Evolutionary conservation across 1,140 invertebrate genomes (phyloP), one percentile per base, ranked within the genome.

Genomic region (Pentalonia nigronervosa): DNA sequence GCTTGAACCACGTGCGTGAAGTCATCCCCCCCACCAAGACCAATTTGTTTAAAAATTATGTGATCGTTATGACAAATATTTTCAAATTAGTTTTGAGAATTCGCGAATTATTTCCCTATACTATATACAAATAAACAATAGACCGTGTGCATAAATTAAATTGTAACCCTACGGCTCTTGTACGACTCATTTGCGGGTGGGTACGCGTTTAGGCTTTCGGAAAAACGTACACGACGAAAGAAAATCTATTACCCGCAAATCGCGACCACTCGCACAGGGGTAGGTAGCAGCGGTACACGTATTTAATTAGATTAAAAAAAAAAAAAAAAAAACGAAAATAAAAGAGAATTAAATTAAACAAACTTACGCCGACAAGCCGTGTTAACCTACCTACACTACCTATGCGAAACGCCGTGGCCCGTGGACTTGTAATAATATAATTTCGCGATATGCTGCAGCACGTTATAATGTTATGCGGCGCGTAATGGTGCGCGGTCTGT

Each of bases 71-170:
- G 14, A 76, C n/a, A n/a, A n/a, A 76, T 17, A 76, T 17, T n/a
- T 76, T 76, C 30, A 76, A 17, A n/a, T 67, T 17, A 0, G 11
- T 67, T 67, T 67, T n/a, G 20, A 53, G 20, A 53, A 53, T 53
- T 53, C 2, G 3, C 21, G 23, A 53, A 7, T 7, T 21, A 53
- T 23, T 53, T 7, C 21, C 21, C 50, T 53, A 20, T 53, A 20
- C 21, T 4, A 53, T 53, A 53, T 50, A 20, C 17, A 50, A 50
- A 50, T 17, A 17, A 50, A 17, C 8, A 1, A 14, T 6, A 30
- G 60, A 20, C 60, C n/a, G 60, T 76, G 60, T 67, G 60, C n/a
- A 76, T n/a, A 76, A 76, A 76, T 76, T 76, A 76, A 76, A n/a
- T 20, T 14, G n/a, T 76, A n/a, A 7, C 60, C 30, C 30, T n/a